phyloP scores from a whole-genome alignment of 2,113 vertebrate species.

The Herpetotheres cachinnans region DNA sequence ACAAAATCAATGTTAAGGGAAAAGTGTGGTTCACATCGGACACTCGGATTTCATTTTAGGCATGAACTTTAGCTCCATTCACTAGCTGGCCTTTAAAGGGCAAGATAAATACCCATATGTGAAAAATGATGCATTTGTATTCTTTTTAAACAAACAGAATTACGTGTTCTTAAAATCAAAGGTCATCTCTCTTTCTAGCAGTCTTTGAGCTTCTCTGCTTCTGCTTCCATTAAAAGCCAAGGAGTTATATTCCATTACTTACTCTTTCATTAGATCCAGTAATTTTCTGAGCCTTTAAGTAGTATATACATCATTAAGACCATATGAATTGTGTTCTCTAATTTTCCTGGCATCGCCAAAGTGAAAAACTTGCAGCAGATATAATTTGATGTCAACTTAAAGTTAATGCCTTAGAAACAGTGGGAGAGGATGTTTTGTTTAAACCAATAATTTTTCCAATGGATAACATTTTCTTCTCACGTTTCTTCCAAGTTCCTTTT shows the following conservation, averaged over 20 bases:
- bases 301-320: background rate
- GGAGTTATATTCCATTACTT: background rate
- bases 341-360: background rate
- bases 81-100: conserved; percentile 53
- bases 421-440: background rate
- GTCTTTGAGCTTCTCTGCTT: background rate
- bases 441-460: background rate
- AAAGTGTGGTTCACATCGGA: background rate
- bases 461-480: background rate
- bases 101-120: conserved; percentile 36
- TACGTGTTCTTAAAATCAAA: conserved; percentile 3
- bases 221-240: background rate
- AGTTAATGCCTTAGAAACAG: background rate
- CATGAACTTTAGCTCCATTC: conserved; percentile 46
- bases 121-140: conserved; percentile 50
- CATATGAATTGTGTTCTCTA: background rate
- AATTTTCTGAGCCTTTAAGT: background rate
- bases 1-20: background rate
- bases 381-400: background rate
- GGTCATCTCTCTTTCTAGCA: background rate
- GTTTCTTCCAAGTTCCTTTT: background rate
- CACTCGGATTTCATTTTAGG: background rate
- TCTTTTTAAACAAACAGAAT: conserved; percentile 47
- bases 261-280: background rate
- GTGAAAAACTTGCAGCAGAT: background rate